A percentile compares a stretch with the other conserved stretches of the same genome.
phyloP scores from a whole-genome alignment of 2,797 vertebrate genomes.

The Carcharodon carcharias region DNA sequence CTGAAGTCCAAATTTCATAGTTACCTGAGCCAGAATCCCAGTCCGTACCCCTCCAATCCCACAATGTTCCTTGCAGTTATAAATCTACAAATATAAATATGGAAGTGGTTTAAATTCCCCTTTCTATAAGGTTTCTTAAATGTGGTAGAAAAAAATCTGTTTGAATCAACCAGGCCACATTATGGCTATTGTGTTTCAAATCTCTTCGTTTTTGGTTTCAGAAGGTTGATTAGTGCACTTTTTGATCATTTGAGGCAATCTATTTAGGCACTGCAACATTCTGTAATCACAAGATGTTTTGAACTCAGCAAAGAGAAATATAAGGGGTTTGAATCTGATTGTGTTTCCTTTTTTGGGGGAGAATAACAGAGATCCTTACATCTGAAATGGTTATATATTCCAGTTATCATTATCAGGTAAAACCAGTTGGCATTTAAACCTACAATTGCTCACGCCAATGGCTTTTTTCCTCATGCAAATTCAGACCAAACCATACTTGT shows the following conservation, averaged over 20 bases:
- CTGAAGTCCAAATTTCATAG: neutral
- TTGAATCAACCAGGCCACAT: neutral
- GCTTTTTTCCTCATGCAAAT: neutral
- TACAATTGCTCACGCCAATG: neutral
- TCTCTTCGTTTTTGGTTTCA: neutral
- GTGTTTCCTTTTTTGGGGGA: neutral
- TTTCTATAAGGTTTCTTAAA: neutral
- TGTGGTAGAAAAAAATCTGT: neutral
- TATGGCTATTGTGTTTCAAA: neutral
- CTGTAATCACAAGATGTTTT: neutral
- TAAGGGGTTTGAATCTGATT: neutral
- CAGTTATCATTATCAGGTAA: neutral
- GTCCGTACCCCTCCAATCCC: neutral
- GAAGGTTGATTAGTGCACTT: neutral
- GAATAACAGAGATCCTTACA: neutral
- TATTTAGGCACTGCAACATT: neutral
- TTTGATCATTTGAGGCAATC: neutral
- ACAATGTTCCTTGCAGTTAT: neutral
- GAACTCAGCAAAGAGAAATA: neutral
- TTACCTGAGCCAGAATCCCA: neutral
- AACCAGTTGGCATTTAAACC: neutral
- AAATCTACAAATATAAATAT: neutral
- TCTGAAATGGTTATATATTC: neutral
- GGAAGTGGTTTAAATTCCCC: neutral
- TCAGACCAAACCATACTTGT: neutral